phyloP scores from a whole-genome alignment of 1,140 invertebrate species.

The Lasaia peninsularis region DNA sequence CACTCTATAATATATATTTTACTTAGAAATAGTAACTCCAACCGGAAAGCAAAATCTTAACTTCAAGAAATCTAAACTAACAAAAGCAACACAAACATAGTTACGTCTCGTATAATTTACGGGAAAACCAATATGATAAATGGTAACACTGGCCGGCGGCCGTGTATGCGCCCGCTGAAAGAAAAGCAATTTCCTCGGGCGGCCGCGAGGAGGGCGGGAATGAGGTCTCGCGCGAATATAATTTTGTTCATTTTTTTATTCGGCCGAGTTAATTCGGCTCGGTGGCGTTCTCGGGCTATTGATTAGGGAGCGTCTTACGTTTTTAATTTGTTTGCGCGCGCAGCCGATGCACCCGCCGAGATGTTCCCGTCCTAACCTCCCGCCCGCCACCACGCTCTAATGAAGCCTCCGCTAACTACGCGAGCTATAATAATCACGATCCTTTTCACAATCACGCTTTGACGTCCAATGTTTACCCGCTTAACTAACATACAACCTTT shows the following conservation, averaged over 20 bases:
- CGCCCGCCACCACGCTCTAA: conserved; percentile 42
- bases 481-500: conserved; percentile 35
- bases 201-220: conserved; percentile 41
- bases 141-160: conserved; percentile 16
- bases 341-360: conserved; percentile 67
- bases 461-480: conserved; percentile 48
- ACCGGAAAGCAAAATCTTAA: no score
- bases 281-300: conserved; percentile 71
- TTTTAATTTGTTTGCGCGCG: conserved; percentile 77
- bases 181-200: conserved; percentile 74
- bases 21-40: no score
- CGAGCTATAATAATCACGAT: conserved; percentile 56
- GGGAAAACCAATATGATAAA: no score
- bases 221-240: conserved; percentile 72
- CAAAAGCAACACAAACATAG: no score
- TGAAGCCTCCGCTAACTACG: conserved; percentile 67
- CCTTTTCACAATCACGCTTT: conserved; percentile 63
- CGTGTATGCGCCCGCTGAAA: conserved; percentile 69
- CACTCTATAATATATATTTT: no score
- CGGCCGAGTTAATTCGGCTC: conserved; percentile 74
- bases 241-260: conserved; percentile 77
- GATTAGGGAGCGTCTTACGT: conserved; percentile 76
- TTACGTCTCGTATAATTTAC: no score
- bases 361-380: conserved; percentile 36
- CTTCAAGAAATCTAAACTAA: no score